Conservation (phyloP, 2,797 vertebrate genomes). For the Buceros bicornis region DNA sequence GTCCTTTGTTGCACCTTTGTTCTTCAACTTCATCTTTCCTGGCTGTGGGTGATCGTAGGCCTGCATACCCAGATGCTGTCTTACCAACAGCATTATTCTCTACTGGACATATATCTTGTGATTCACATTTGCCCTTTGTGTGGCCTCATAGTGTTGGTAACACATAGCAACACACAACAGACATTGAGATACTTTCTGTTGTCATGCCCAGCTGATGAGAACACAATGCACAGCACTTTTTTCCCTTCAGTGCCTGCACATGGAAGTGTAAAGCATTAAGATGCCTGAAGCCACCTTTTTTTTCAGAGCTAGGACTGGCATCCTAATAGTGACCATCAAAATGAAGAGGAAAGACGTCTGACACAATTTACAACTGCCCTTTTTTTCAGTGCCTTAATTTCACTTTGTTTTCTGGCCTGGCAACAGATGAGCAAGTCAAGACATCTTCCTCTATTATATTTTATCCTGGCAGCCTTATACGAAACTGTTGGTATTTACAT, state of each 20-base stretch:
- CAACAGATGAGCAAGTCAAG: neutral
- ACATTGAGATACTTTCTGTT: neutral
- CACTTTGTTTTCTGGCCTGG: neutral
- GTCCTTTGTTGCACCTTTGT: neutral
- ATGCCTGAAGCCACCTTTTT: neutral
- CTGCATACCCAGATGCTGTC: too few species aligned
- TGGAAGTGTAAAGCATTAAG: neutral
- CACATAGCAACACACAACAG: neutral
- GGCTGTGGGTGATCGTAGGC: neutral
- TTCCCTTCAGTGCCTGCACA: neutral
- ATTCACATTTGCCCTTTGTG: neutral
- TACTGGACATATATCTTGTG: neutral
- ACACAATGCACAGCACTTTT: neutral
- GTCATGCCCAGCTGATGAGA: neutral
- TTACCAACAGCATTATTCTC: neutral
- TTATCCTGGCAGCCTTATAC: neutral
- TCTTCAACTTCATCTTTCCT: neutral
- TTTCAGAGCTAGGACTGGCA: neutral
- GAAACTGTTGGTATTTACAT: neutral
- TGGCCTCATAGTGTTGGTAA: neutral
- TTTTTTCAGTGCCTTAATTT: neutral
- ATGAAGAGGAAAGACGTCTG: neutral
- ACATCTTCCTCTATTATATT: neutral
- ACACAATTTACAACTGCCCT: neutral
- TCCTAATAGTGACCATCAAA: neutral